Percentiles rank a stretch among this genome's conserved stretches.
These are phyloP conservation scores for Genyomyrus donnyi DNA, from an alignment of 2,113 vertebrate genomes.

Conservation along the genomic window DNA sequence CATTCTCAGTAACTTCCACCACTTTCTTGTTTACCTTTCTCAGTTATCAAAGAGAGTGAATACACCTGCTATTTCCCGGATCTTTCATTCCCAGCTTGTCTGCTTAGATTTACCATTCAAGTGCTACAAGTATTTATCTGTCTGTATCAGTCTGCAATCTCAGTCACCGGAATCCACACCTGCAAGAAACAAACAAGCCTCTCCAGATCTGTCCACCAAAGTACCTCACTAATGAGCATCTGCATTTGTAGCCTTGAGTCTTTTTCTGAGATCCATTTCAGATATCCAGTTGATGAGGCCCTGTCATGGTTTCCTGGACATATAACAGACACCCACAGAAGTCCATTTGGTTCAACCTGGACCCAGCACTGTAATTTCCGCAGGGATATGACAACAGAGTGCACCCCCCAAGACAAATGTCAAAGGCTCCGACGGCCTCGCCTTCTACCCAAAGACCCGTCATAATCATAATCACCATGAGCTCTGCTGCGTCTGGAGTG, in stretches of 20 bases:
- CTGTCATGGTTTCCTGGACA: not conserved
- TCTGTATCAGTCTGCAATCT: not conserved
- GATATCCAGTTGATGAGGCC: not conserved
- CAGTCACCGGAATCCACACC: not conserved
- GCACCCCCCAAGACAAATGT: not conserved
- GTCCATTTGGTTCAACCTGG: not conserved
- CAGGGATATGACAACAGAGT: not conserved
- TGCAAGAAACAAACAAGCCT: not conserved
- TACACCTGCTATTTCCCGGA: not conserved
- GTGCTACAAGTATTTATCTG: not conserved
- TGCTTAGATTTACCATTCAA: not conserved
- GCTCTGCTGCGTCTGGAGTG: not conserved
- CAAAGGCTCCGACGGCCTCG: not conserved
- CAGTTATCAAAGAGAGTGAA: not conserved
- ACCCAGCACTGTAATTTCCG: not conserved
- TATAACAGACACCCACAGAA: not conserved
- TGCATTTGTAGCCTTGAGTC: not conserved
- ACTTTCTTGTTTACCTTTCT: conserved; percentile 3
- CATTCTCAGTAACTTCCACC: not conserved
- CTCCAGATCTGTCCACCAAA: not conserved
- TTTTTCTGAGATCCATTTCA: not conserved
- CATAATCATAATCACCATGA: not conserved
- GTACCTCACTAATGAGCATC: not conserved
- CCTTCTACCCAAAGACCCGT: not conserved
- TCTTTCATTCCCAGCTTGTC: not conserved